Conservation (phyloP, 2,888 invertebrate genomes). For the Chloromyia formosa region DNA sequence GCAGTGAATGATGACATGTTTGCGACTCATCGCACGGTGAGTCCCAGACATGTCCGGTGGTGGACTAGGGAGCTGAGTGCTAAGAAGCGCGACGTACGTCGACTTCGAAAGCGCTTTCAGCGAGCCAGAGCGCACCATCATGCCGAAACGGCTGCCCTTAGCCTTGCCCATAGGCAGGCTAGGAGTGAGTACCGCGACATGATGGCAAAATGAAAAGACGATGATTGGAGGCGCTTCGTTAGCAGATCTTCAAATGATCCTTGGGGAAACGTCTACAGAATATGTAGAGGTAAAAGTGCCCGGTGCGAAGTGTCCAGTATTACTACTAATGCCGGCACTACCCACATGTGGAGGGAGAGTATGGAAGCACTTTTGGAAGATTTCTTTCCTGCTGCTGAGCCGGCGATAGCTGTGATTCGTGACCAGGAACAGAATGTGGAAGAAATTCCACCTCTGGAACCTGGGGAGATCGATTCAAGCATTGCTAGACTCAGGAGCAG, state of each 20-base stretch:
- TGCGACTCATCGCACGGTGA: not conserved
- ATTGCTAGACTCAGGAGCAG: not conserved
- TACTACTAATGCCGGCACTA: not conserved
- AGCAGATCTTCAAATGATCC: not conserved
- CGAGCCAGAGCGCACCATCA: no score
- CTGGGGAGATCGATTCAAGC: not conserved
- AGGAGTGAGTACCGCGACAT: not conserved
- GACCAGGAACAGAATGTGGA: not conserved
- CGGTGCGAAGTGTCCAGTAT: not conserved
- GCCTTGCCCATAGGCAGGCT: not conserved
- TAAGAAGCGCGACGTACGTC: not conserved
- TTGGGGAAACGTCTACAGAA: no score
- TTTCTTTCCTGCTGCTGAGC: not conserved
- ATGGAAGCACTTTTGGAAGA: not conserved
- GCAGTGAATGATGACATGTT: slow-evolving; percentile 1
- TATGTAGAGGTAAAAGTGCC: not conserved
- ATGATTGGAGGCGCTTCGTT: not conserved
- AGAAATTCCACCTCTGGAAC: not conserved
- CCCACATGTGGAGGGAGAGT: not conserved
- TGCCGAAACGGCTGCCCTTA: not conserved
- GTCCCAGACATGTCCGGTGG: no score
- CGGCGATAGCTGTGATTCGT: not conserved
- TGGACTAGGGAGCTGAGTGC: no score
- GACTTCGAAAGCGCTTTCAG: no score
- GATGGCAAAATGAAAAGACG: not conserved